Percentiles rank a stretch among this genome's conserved stretches.
Evolutionary conservation across 2,888 invertebrate species (phyloP).

Genomic region (Dendrolimus pini): DNA sequence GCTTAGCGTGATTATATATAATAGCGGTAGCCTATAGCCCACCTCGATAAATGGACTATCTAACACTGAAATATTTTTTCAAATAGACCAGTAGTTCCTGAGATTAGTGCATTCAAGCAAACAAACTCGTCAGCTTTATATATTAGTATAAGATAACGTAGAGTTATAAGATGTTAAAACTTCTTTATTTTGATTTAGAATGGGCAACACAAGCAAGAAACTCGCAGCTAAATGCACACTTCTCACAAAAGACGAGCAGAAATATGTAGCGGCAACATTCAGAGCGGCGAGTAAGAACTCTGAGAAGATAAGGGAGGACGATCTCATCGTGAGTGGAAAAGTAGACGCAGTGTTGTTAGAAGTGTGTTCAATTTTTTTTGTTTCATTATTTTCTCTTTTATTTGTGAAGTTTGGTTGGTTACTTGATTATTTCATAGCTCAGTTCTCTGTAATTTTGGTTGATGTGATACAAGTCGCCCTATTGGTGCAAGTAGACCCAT

Average conservation of each 20-base stretch:
- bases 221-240: conserved; percentile 80
- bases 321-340: conserved; percentile 79
- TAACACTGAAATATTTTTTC: no score
- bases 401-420: conserved; percentile 23
- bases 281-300: conserved; percentile 79
- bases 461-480: conserved; percentile 16
- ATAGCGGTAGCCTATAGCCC: no score
- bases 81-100: no score
- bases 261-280: conserved; percentile 79
- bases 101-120: no score
- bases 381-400: conserved; percentile 34
- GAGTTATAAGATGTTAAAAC: no score
- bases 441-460: conserved; percentile 16
- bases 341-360: conserved; percentile 66
- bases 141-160: no score
- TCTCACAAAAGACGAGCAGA: conserved; percentile 79
- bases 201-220: conserved; percentile 80
- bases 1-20: no score
- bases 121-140: no score
- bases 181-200: conserved; percentile 32
- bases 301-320: conserved; percentile 79
- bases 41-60: no score
- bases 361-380: conserved; percentile 67
- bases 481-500: no score
- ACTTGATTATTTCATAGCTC: conserved; percentile 8